A percentile compares a stretch with the other conserved stretches of the same genome.
phyloP scores from a whole-genome alignment of 2,797 vertebrate genomes.

The Phrynocephalus vlangalii region DNA sequence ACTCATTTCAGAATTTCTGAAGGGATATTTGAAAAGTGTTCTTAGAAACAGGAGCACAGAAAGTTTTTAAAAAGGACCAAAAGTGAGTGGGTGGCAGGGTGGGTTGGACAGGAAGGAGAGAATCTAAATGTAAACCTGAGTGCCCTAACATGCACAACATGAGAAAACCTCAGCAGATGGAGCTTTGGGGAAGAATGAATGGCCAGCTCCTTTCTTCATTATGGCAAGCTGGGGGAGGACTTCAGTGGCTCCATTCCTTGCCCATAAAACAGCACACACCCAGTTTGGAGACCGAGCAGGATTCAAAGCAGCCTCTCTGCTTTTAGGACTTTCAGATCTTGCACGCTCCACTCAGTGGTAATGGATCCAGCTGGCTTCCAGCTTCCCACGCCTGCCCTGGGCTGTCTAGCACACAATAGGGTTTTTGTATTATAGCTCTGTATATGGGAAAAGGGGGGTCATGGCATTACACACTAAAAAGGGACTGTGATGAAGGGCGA shows the following conservation, averaged over 20 bases:
- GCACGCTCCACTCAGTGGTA: conserved; percentile 25
- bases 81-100: neutral
- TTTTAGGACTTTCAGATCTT: conserved; percentile 24
- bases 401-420: conserved; percentile 40
- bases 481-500: conserved; percentile 27
- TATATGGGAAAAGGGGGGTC: conserved; percentile 13
- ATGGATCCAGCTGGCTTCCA: conserved; percentile 43
- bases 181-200: neutral
- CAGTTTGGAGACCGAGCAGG: neutral
- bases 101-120: neutral
- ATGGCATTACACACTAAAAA: conserved; percentile 20
- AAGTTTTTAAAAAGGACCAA: neutral
- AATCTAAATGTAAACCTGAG: neutral
- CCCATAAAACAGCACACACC: conserved; percentile 11
- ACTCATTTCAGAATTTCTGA: neutral
- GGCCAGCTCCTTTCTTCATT: neutral
- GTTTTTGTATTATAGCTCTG: conserved; percentile 31
- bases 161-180: neutral
- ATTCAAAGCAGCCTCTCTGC: conserved; percentile 38
- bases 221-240: neutral
- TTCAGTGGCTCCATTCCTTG: neutral
- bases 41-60: neutral
- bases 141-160: neutral
- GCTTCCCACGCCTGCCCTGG: conserved; percentile 47
- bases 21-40: neutral